Base-by-base conservation (phyloP, 2,888 invertebrate genomes). In the Orchesellides sinensis region DNA sequence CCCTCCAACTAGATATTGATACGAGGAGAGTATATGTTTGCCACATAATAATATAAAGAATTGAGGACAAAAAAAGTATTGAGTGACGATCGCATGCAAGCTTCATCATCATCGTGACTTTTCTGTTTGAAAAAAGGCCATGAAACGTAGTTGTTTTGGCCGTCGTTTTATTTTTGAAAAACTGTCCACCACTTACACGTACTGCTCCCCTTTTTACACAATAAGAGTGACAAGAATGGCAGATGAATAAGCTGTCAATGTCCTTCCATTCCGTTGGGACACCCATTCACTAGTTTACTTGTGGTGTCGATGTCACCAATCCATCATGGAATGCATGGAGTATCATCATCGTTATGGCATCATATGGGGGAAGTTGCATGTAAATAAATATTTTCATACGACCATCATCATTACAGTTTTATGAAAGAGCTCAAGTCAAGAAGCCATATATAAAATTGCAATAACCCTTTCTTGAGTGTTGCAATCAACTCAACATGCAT, bases 21-120 rank as follows among this genome's bases (percentile, higher is more conserved):
- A n/a, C n/a, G n/a, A n/a, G n/a, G n/a, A n/a, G n/a, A n/a, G n/a
- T n/a, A n/a, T n/a, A n/a, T n/a, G n/a, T n/a, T n/a, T n/a, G n/a
- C n/a, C n/a, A n/a, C n/a, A 5, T 49, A 49, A n/a, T n/a, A n/a
- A n/a, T n/a, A n/a, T 25, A 59, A 59, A 40, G 59, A 70, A 72
- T 79, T 54, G 66, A 80, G 73, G 80, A 80, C 73, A 80, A 66
- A 80, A 69, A 78, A 68, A n/a, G n/a, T n/a, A n/a, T n/a, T 56
- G 78, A 65, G 56, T 56, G 56, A 78, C 40, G 73, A 72, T 73
- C 49, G 80, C 80, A 73, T 73, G 73, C 72, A 80, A 59, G 54
- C 35, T 69, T 47, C 61, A 19, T 65, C 73, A 59, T 56, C 56
- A 45, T 47, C 47, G 1, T 32, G 45, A 27, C 25, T 65, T 79